Evolutionary conservation across 2,113 vertebrate genomes (phyloP), one percentile per base, ranked within the genome.

Genomic region (Chroicocephalus ridibundus): DNA sequence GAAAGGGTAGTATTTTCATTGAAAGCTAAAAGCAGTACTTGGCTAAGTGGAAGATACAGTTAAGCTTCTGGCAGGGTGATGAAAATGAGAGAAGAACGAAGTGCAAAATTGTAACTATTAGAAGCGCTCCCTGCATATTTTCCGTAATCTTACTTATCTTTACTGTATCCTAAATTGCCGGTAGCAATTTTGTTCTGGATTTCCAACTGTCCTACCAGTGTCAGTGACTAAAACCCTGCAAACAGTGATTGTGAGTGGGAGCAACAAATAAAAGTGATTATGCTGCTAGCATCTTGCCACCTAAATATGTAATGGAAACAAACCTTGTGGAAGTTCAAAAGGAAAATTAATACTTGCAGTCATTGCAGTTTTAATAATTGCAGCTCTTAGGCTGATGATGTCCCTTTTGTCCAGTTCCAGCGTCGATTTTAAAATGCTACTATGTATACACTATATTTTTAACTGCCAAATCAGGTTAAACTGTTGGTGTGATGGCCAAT

Each of bases 1-100:
- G 38, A 15, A 4, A 10, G 14, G 68, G 21, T 49, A 3, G 1
- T 18, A 1, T 42, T 64, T 38, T 14, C 20, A 22, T 2, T 13
- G 38, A 55, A 75, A 42, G 60, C 40, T 80, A 24, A 62, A 66
- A 66, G 64, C 22, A 8, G 29, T 4, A 9, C 11, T 54, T 61
- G 81, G 44, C 27, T 44, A 38, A 86, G 24, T 13, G n/a, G 38
- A 72, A 95, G 71, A 34, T 76, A 31, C 13, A n/a, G 47, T 66
- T 74, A 25, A 79, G 54, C 29, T 71, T 36, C 44, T 75, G 66
- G 5, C 46, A 71, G 34, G 11, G 31, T 38, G 51, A 38, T 44
- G 66, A 57, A 90, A 85, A 49, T 20, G 44, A 90, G 34, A 51
- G 36, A 72, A 82, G 42, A 49, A 44, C 2, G 6, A 44, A 72